Evolutionary conservation across 2,113 vertebrate species (phyloP).

Genomic region (Chloebia gouldiae): DNA sequence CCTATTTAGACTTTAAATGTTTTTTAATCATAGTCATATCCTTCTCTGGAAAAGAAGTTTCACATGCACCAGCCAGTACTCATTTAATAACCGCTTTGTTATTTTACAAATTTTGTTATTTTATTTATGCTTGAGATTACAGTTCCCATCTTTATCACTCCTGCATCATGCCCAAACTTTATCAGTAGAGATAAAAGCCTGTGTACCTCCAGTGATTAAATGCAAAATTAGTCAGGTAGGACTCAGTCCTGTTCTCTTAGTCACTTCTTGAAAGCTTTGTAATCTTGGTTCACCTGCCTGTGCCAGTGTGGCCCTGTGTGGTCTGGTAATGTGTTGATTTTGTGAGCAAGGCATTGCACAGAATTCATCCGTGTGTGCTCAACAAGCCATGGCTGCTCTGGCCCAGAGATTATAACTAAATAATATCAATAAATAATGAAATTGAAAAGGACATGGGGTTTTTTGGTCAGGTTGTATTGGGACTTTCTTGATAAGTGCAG

Average conservation of each 20-base stretch:
- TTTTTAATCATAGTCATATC: not conserved
- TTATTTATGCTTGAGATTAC: not conserved
- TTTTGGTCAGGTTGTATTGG: not conserved
- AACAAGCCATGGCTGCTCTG: not conserved
- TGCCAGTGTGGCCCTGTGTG: not conserved
- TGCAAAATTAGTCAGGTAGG: not conserved
- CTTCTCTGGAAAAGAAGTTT: not conserved
- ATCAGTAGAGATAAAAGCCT: not conserved
- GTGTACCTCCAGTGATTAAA: not conserved
- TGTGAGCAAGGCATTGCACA: accelerated
- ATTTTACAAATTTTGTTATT: no score
- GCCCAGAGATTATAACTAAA: not conserved
- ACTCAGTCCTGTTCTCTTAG: not conserved
- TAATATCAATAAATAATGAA: not conserved
- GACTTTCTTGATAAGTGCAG: not conserved
- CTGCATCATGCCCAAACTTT: not conserved
- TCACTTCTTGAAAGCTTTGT: not conserved
- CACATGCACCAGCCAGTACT: not conserved
- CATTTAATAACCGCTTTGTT: not conserved
- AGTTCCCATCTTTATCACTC: not conserved
- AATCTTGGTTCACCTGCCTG: not conserved
- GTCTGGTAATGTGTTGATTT: not conserved
- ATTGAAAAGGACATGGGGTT: accelerated
- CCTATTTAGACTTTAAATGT: not conserved
- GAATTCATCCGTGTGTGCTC: not conserved